Percentiles rank a stretch among this genome's conserved stretches.
Conservation (phyloP, 2,888 invertebrate species). For the Drosophila vallismaia region DNA sequence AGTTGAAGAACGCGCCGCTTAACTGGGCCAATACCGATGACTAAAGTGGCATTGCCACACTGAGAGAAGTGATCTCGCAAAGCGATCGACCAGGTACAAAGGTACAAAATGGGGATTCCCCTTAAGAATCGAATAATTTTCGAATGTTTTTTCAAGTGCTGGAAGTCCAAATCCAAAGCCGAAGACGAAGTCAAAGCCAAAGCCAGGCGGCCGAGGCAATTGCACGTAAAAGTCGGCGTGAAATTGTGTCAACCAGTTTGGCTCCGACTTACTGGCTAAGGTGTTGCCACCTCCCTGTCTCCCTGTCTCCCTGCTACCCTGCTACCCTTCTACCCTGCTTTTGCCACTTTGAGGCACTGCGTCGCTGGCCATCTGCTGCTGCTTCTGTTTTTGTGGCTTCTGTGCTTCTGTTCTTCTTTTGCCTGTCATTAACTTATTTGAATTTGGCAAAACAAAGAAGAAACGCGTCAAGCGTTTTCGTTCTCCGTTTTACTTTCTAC, state of each 20-base stretch:
- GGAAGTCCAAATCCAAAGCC: constrained; percentile 48
- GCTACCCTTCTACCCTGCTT: too few species aligned
- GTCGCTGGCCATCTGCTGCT: constrained; percentile 26
- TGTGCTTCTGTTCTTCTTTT: constrained; percentile 54
- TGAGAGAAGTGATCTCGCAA: background rate
- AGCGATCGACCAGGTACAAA: too few species aligned
- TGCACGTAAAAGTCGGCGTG: constrained; percentile 76
- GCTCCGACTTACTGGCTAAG: constrained; percentile 26
- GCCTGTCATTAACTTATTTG: constrained; percentile 47
- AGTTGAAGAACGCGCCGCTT: constrained; percentile 38
- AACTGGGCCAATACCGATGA: constrained; percentile 54
- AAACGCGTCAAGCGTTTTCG: constrained; percentile 15
- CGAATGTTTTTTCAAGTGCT: constrained; percentile 33
- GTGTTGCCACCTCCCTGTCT: background rate
- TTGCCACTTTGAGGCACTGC: constrained; percentile 17
- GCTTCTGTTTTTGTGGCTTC: constrained; percentile 14
- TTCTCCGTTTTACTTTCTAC: constrained; percentile 48
- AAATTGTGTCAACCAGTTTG: constrained; percentile 79
- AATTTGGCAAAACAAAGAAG: constrained; percentile 65
- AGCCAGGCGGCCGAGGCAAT: constrained; percentile 30
- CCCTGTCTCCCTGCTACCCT: background rate
- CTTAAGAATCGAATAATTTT: background rate
- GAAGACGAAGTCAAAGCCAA: constrained; percentile 10
- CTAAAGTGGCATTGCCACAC: constrained; percentile 9
- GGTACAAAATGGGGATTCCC: too few species aligned